Conservation (phyloP, 2,797 vertebrate species). For the Cuniculus paca region DNA sequence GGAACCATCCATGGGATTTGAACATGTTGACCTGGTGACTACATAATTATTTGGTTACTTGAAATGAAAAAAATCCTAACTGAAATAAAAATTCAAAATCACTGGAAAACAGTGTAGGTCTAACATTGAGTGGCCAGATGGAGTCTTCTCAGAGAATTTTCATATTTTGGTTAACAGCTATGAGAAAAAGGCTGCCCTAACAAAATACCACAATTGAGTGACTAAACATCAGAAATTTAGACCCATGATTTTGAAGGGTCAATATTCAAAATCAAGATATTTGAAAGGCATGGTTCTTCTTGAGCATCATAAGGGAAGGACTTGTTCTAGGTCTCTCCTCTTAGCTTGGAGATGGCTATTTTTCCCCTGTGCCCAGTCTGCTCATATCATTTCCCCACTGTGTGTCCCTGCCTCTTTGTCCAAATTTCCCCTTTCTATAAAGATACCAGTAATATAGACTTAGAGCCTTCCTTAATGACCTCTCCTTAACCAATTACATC, state of each 20-base stretch:
- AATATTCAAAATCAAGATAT: background rate
- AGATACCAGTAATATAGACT: background rate
- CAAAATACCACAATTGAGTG: background rate
- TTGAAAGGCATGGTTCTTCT: background rate
- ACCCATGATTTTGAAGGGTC: background rate
- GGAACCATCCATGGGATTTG: background rate
- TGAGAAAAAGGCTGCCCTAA: background rate
- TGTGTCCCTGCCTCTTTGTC: background rate
- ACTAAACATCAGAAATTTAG: background rate
- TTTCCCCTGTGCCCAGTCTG: background rate
- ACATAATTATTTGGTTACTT: background rate
- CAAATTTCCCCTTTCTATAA: background rate
- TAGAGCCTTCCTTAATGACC: background rate
- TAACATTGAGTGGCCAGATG: background rate
- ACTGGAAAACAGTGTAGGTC: background rate
- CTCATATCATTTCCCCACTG: background rate
- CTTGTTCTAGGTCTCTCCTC: background rate
- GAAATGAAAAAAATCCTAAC: background rate
- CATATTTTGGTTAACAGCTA: background rate
- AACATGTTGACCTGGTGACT: background rate
- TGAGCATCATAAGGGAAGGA: background rate
- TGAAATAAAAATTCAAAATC: background rate
- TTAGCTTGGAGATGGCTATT: background rate
- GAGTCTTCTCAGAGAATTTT: background rate
- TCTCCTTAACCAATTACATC: background rate